Percentiles rank a stretch among this genome's conserved stretches.
phyloP scores from a whole-genome alignment of 2,797 vertebrate genomes.

The Hydrocynus forskahlii region DNA sequence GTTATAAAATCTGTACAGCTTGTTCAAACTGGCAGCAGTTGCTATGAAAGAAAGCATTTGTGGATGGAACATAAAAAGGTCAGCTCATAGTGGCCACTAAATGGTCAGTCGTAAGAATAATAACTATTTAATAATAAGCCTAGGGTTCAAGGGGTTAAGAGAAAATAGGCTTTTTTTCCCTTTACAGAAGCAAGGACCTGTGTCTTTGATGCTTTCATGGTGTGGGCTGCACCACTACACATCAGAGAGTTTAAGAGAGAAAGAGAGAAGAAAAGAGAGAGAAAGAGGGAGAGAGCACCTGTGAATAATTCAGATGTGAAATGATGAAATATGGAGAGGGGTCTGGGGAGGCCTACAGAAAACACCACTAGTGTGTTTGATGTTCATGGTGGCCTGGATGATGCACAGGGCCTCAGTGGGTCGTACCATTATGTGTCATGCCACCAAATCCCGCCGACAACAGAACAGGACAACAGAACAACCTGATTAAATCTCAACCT shows the following conservation, averaged over 20 bases:
- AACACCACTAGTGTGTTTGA: constrained; percentile 24
- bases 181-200: constrained; percentile 5
- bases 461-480: too few species aligned
- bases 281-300: constrained; percentile 27
- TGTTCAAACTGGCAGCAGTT: too few species aligned
- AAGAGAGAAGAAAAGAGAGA: constrained; percentile 31
- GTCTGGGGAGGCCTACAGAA: constrained; percentile 27
- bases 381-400: constrained; percentile 5
- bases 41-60: not conserved
- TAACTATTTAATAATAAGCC: not conserved
- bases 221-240: constrained; percentile 21
- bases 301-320: constrained; percentile 54
- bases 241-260: constrained; percentile 17
- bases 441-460: not conserved
- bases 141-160: constrained; percentile 8
- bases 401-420: not conserved
- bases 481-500: not conserved
- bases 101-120: not conserved
- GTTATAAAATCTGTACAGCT: too few species aligned
- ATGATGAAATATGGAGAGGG: constrained; percentile 51
- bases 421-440: not conserved
- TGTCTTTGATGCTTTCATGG: constrained; percentile 7
- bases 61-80: not conserved
- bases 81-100: not conserved
- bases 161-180: constrained; percentile 14